A percentile compares a stretch with the other conserved stretches of the same genome.
phyloP scores from a whole-genome alignment of 2,888 invertebrate genomes.

The Sarcophaga rosellei region DNA sequence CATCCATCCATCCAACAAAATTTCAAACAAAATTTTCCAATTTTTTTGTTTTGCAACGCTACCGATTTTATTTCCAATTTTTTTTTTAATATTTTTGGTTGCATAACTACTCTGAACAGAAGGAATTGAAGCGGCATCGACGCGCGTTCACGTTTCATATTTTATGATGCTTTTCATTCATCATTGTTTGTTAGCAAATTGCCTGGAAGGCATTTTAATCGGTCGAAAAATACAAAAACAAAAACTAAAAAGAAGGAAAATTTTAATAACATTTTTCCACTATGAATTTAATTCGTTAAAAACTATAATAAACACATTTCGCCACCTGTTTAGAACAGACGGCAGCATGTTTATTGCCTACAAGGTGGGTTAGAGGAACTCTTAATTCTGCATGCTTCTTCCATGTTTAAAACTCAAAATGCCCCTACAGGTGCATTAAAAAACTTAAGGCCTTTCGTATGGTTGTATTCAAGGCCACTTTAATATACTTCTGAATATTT shows the following conservation, averaged over 20 bases:
- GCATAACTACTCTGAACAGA: slow-evolving; percentile 70
- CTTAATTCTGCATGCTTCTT: not conserved
- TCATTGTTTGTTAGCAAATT: slow-evolving; percentile 76
- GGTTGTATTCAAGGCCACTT: too few species aligned
- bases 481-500: too few species aligned
- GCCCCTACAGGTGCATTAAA: too few species aligned
- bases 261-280: slow-evolving; percentile 23
- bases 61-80: not conserved
- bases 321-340: slow-evolving; percentile 39
- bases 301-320: slow-evolving; percentile 50
- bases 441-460: too few species aligned
- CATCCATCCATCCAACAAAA: slow-evolving; percentile 26
- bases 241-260: not conserved
- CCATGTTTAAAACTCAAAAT: too few species aligned
- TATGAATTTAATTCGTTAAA: slow-evolving; percentile 56
- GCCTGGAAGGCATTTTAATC: slow-evolving; percentile 80
- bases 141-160: slow-evolving; percentile 68
- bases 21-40: slow-evolving; percentile 50
- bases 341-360: not conserved
- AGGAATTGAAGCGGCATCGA: slow-evolving; percentile 78
- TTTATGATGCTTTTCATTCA: slow-evolving; percentile 65
- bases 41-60: not conserved
- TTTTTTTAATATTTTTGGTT: not conserved
- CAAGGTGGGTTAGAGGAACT: not conserved
- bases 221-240: slow-evolving; percentile 71